Percentiles rank a stretch among this genome's conserved stretches.
These are phyloP conservation scores for Chaetodon trifascialis DNA, from an alignment of 2,113 vertebrate genomes.

Conservation along the genomic window DNA sequence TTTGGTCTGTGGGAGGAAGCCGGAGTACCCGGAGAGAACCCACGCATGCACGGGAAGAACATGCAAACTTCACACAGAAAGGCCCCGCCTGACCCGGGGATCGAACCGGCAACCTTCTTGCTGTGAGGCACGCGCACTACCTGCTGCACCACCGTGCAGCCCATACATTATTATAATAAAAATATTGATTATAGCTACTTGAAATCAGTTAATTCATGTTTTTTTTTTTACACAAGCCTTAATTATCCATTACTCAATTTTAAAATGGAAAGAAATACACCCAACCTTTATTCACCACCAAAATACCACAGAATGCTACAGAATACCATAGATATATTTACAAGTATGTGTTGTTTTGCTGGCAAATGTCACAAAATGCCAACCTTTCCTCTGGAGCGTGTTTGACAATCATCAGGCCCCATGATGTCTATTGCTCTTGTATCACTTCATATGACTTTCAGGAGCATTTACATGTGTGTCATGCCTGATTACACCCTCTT, in stretches of 20 bases:
- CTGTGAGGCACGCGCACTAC: no score
- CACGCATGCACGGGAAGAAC: no score
- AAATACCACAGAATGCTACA: no score
- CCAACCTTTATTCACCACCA: not conserved
- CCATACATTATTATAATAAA: not conserved
- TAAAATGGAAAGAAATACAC: not conserved
- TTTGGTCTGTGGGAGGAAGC: no score
- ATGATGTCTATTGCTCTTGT: not conserved
- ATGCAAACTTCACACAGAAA: no score
- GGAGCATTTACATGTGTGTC: conserved; percentile 38
- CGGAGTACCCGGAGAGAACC: no score
- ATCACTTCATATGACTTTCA: conserved; percentile 5
- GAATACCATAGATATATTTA: not conserved
- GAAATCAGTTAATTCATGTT: not conserved
- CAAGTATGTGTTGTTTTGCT: not conserved
- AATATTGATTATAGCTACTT: not conserved
- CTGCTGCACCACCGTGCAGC: no score
- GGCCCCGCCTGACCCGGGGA: no score
- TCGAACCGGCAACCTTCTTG: no score
- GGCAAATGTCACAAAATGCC: not conserved
- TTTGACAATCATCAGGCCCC: conserved; percentile 1
- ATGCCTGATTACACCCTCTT: conserved; percentile 55
- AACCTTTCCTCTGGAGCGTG: not conserved
- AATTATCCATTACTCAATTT: not conserved
- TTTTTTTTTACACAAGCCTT: not conserved